These are phyloP conservation scores for Achlya flavicornis DNA, from an alignment of 2,888 invertebrate species.

Conservation along the genomic window DNA sequence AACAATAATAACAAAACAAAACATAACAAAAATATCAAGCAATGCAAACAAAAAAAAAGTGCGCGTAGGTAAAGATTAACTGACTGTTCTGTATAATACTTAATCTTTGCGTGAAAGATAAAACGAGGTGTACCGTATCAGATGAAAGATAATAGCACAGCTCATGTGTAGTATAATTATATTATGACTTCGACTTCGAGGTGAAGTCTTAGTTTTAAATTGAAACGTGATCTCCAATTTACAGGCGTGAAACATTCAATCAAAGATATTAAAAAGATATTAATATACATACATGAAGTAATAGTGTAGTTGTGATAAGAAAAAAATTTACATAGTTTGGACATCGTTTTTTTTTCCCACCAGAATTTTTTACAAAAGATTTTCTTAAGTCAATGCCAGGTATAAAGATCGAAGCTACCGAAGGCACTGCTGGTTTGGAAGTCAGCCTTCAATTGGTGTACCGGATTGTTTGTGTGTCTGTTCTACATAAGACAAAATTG, in stretches of 20 bases:
- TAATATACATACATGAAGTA: no score
- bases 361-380: no score
- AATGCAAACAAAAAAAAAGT: not conserved
- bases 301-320: not conserved
- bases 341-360: no score
- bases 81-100: conserved; percentile 9
- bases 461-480: no score
- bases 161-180: conserved; percentile 14
- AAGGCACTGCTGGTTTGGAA: no score
- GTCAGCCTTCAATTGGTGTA: no score
- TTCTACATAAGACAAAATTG: no score
- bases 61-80: not conserved
- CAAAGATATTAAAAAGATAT: not conserved
- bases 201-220: not conserved
- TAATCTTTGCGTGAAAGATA: conserved; percentile 13
- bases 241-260: not conserved
- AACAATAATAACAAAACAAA: not conserved
- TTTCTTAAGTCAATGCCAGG: no score
- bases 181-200: conserved; percentile 6
- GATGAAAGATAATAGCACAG: conserved; percentile 18
- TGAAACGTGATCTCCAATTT: conserved; percentile 1
- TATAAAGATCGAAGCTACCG: no score
- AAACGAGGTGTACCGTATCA: conserved; percentile 15
- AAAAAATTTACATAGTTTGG: not conserved
- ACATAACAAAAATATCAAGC: not conserved